Evolutionary conservation across 2,797 vertebrate genomes (phyloP).

Genomic region (Halcyon badia): DNA sequence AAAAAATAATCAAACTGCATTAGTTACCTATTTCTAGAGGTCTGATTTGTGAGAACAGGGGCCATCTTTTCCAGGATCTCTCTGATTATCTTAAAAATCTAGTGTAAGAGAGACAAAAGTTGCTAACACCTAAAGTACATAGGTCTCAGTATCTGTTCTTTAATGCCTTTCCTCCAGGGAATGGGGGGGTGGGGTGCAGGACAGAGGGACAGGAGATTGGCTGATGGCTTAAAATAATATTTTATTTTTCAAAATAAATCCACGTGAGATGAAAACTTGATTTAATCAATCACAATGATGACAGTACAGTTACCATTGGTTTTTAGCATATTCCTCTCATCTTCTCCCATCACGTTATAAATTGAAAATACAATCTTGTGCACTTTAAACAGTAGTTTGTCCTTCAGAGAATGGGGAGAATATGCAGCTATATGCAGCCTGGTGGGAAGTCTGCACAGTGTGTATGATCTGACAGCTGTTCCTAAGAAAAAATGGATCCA

Average conservation of each 20-base stretch:
- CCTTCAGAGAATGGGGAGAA: not conserved
- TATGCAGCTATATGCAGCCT: not conserved
- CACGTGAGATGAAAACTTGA: not conserved
- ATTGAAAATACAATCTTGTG: not conserved
- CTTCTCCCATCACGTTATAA: not conserved
- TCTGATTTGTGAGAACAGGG: not conserved
- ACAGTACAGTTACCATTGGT: not conserved
- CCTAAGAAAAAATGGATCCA: not conserved
- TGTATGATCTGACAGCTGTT: slow-evolving; percentile 12
- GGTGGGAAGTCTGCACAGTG: not conserved
- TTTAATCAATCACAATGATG: not conserved
- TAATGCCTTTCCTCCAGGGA: accelerated
- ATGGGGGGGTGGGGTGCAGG: accelerated
- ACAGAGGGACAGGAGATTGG: not conserved
- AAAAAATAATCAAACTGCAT: not conserved
- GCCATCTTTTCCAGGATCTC: not conserved
- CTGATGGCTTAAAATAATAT: not conserved
- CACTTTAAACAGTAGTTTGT: not conserved
- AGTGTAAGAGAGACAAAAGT: not conserved
- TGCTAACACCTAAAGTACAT: not conserved
- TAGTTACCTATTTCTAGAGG: not conserved
- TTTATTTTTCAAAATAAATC: not conserved
- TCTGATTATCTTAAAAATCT: not conserved
- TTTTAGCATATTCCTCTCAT: not conserved
- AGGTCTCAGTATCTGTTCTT: not conserved